phyloP scores from a whole-genome alignment of 2,888 invertebrate species.

The Lycocerus yunnanus region DNA sequence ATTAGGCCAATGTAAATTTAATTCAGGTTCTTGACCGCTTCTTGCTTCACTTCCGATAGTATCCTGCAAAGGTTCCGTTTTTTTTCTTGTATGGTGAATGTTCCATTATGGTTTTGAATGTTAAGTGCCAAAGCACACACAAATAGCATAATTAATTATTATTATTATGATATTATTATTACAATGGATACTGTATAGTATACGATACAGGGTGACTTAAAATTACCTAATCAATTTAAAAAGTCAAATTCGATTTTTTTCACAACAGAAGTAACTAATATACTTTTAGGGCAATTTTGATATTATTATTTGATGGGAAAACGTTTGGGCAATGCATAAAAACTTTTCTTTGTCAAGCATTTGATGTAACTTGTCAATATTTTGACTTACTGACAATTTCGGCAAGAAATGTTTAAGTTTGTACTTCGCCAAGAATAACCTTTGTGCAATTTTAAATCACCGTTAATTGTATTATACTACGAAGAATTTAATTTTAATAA shows the following conservation, averaged over 20 bases:
- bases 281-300: no score
- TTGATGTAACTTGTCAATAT: no score
- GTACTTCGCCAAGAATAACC: not conserved
- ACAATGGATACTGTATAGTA: not conserved
- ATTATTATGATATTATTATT: no score
- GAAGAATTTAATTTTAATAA: not conserved
- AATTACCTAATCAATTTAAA: not conserved
- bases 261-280: no score
- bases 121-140: not conserved
- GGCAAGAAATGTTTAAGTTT: not conserved
- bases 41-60: not conserved
- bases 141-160: not conserved
- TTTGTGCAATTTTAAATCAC: not conserved
- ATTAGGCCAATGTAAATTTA: not conserved
- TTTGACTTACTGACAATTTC: not conserved
- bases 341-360: no score
- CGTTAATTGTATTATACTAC: not conserved
- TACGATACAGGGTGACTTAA: not conserved
- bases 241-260: not conserved
- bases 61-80: constrained; percentile 2
- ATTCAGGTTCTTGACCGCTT: not conserved
- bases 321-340: no score
- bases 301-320: no score
- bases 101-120: not conserved
- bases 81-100: not conserved